phyloP scores from a whole-genome alignment of 2,113 vertebrate genomes.

The Lycaon pictus region DNA sequence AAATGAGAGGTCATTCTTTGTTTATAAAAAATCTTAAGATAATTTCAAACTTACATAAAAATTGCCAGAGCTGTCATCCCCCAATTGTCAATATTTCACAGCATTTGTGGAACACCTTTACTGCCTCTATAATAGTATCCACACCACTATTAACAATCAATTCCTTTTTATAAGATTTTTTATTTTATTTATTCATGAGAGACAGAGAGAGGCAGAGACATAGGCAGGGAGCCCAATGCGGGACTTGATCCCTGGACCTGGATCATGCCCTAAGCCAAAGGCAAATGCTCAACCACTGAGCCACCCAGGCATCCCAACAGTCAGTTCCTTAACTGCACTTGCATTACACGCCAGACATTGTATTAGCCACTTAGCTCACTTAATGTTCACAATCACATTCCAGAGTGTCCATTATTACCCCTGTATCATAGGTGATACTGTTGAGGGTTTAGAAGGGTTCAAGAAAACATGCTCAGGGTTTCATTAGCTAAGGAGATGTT shows the following conservation, averaged over 20 bases:
- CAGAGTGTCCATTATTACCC: background rate
- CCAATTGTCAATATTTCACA: background rate
- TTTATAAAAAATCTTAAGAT: conserved; percentile 33
- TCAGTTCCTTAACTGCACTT: no score
- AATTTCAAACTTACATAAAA: background rate
- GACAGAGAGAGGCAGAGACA: no score
- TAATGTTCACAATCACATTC: background rate
- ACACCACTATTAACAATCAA: background rate
- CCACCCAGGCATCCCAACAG: background rate
- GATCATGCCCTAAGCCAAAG: no score
- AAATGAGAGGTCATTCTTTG: background rate
- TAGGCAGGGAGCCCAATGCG: no score
- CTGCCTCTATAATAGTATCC: background rate
- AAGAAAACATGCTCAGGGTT: background rate
- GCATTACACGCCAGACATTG: background rate
- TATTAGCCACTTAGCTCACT: background rate
- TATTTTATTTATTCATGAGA: no score
- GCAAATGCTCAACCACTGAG: no score
- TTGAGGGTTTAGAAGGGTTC: background rate
- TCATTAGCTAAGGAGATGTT: background rate
- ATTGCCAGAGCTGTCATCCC: background rate
- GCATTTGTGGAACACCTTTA: background rate
- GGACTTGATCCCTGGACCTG: no score
- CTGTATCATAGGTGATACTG: background rate
- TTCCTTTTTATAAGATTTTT: no score